Base-by-base conservation (phyloP, 1,140 invertebrate species). In the Atta texana region DNA sequence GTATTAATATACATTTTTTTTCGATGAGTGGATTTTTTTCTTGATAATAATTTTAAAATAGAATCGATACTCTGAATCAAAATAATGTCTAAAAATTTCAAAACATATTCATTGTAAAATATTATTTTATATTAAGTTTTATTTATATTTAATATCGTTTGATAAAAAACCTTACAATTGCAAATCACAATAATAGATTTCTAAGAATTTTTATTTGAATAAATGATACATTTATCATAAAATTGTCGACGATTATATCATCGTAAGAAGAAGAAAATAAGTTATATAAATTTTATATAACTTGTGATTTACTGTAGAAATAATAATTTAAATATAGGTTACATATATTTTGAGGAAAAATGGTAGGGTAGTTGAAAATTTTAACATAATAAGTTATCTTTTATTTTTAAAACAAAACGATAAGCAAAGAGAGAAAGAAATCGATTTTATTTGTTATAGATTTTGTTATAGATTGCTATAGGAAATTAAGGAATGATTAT, bases 1-100 rank as follows among this genome's bases (percentile, higher is more conserved):
- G 85, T 78, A 74, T 10, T 44, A 10, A 44, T 66, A 28, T 16
- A 44, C 6, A 18, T 87, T 84, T 74, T 78, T 84, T 51, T 34
- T 61, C 51, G 3, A 28, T 34, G 53, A 63, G 4, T 6, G 49
- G 16, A 49, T 44, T 44, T 24, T 18, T 57, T 44, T 51, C 24
- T 55, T 10, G 0, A 64, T 49, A 76, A 61, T 61, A 68, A 80
- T 69, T 80, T 80, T 34, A 53, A 28, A 4, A 16, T 12, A n/a
- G 12, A 24, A 28, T 18, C 6, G 24, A 24, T 18, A 31, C 28
- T 78, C 5, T 39, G 34, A 21, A 16, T 14, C 21, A 53, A 28
- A 44, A 63, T 49, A 21, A 66, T 8, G 3, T 5, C 7, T 18
- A 66, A 24, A 49, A 53, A 28, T 75, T 34, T 59, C 16, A 12